Base-by-base conservation (phyloP, 2,888 invertebrate genomes). In the Andrena trimmerana region DNA sequence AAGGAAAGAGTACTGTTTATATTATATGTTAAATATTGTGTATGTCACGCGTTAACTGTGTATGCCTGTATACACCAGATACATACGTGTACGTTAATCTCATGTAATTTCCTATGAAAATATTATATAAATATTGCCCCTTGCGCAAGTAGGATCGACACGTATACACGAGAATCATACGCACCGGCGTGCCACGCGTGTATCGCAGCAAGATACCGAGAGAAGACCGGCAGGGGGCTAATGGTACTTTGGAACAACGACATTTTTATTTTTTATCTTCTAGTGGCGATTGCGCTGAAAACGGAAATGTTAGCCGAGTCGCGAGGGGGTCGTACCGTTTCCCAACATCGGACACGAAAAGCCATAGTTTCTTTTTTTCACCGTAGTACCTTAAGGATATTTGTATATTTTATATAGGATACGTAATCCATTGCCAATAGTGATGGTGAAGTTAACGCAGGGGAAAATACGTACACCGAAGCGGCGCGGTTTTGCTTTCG, bases 31-130 rank as follows among this genome's bases (percentile, higher is more conserved):
- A 77, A 81, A 83, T 79, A 87, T 83, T 81, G 78, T 88, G 78
- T 70, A 48, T 66, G 57, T 60, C 71, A 65, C 59, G 52, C 66
- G 69, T 69, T 78, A 74, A 75, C 77, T 77, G 54, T 88, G 70
- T 75, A 76, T 80, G 77, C 81, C 80, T 83, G 67, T 86, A 76
- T 69, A 81, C 74, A 84, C 57, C 52, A 68, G 63, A 76, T 71
- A 69, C 42, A 72, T 72, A 65, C 69, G 57, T 77, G 31, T 85
- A 85, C 77, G 76, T 83, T 85, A 82, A 83, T 86, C 72, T 81
- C 80, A 85, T 78, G 59, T 84, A 85, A 81, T 86, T 89, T 85
- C 88, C 84, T 92, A 91, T 92, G 91, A 88, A 42, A 42, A 92
- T 92, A 91, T 75, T 90, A 90, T 27, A 52, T 90, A 88, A 86